Evolutionary conservation across 1,140 invertebrate genomes (phyloP), one percentile per base, ranked within the genome.

Genomic region (Drosophila ananassae): DNA sequence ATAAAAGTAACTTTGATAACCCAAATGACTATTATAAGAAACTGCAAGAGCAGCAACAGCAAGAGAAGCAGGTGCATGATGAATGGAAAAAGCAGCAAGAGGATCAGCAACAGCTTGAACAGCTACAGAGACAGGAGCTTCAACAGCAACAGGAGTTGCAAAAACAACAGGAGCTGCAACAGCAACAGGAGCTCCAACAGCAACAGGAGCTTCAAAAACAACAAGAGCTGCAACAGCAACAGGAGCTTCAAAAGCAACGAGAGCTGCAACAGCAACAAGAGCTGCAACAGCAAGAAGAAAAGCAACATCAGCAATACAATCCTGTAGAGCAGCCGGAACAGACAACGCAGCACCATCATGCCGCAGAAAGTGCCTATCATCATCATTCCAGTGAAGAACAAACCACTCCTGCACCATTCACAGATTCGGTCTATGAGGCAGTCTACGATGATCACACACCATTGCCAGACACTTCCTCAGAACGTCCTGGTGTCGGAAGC

Each of bases 11-110:
- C 34, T 67, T 72, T 32, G 50, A 77, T 6, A 64, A 79, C 44
- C 79, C 79, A 6, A 84, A 80, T 46, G 68, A 77, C 30, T 79
- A 77, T 37, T 89, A 84, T 44, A 84, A 84, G 22, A 30, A 68
- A 9, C 39, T 89, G 44, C 64, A 77, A 28, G 62, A 89, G 28
- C 73, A 73, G 7, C 34, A 51, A 24, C 67, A 57, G 3, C 25
- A 61, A 7, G 48, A 39, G 6, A 21, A 55, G 8, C 17, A 13
- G 48, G 13, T 7, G 9, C 22, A 30, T 5, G 17, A 58, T 1
- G 41, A 61, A 13, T 12, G 51, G 46, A 17, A 67, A 24, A 9
- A 39, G 24, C 13, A 54, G 13, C 9, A 22, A 30, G 30, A n/a
- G 3, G 28, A 37, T 10, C 24, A 25, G 6, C 17, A 56, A 22